Evolutionary conservation across 2,888 invertebrate species (phyloP).

Genomic region (Diabrotica balteata): DNA sequence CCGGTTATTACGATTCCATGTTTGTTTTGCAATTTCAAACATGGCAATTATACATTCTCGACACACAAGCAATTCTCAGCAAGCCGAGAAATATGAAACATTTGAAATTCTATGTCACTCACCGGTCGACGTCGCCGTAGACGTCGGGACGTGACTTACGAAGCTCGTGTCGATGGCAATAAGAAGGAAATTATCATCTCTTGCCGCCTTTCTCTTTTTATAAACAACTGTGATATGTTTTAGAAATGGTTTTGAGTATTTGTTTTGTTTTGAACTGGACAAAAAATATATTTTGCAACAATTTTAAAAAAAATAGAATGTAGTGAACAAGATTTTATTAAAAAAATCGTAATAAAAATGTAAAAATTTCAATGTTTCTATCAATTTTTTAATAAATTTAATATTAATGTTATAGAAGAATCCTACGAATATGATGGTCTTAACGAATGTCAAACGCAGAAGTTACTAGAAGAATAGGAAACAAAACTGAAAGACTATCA

Average conservation of each 20-base stretch:
- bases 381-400: too few species aligned
- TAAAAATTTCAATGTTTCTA: too few species aligned
- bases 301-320: too few species aligned
- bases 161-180: constrained; percentile 28
- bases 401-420: too few species aligned
- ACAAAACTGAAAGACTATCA: too few species aligned
- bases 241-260: neutral
- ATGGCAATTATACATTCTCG: constrained; percentile 60
- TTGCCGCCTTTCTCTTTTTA: neutral
- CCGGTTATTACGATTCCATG: constrained; percentile 22
- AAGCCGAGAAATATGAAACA: constrained; percentile 59
- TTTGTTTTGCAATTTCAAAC: constrained; percentile 55
- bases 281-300: too few species aligned
- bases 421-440: too few species aligned
- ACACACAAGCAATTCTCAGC: constrained; percentile 59
- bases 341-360: too few species aligned
- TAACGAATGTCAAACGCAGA: too few species aligned
- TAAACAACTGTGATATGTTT: constrained; percentile 1
- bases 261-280: too few species aligned
- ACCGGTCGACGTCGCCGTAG: constrained; percentile 44
- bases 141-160: constrained; percentile 39
- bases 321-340: too few species aligned
- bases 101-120: constrained; percentile 57
- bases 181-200: constrained; percentile 20
- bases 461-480: too few species aligned